phyloP scores from a whole-genome alignment of 2,888 invertebrate genomes.

The Silvanus unidentatus region DNA sequence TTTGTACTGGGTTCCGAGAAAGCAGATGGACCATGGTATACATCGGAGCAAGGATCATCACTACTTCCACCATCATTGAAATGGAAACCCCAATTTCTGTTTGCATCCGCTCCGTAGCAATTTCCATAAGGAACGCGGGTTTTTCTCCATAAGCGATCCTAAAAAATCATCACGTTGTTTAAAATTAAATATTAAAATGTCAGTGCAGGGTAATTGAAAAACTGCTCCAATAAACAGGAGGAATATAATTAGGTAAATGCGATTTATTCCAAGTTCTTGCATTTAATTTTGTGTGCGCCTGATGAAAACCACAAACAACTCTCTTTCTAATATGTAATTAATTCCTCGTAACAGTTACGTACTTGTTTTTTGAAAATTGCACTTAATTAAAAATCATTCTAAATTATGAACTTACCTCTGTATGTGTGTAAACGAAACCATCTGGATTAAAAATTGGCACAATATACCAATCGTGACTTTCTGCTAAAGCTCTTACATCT shows the following conservation, averaged over 20 bases:
- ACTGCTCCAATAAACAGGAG: no score
- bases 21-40: conserved; percentile 59
- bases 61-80: conserved; percentile 59
- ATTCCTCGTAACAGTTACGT: no score
- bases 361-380: no score
- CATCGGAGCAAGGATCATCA: conserved; percentile 53
- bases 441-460: conserved; percentile 70
- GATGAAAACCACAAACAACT: no score
- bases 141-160: conserved; percentile 66
- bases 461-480: conserved; percentile 68
- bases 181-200: no score
- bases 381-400: no score
- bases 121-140: conserved; percentile 50
- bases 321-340: no score
- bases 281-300: no score
- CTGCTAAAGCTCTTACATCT: conserved; percentile 50
- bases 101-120: conserved; percentile 66
- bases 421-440: conserved; percentile 64
- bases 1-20: conserved; percentile 67
- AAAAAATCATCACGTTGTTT: no score
- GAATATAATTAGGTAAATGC: no score
- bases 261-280: no score
- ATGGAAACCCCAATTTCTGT: conserved; percentile 69
- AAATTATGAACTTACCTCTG: not conserved
- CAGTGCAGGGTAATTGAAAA: no score